Conservation (phyloP, 2,797 vertebrate species). For the Sebastes paucispinis region DNA sequence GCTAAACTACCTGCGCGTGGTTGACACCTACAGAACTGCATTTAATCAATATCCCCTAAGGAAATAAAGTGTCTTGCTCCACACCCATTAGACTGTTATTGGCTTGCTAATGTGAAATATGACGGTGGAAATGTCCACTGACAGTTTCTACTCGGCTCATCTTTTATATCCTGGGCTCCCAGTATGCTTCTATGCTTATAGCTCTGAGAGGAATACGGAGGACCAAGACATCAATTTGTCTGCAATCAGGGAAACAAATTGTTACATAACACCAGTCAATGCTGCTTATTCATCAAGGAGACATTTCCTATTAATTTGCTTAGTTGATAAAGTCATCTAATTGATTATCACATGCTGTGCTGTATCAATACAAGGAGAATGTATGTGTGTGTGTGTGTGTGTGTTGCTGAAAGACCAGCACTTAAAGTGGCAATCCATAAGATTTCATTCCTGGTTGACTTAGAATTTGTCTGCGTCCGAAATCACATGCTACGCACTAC, state of each 20-base stretch:
- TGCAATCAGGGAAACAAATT: slow-evolving; percentile 7
- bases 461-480: too few species aligned
- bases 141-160: background rate
- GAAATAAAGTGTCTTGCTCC: slow-evolving; percentile 1
- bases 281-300: slow-evolving; percentile 29
- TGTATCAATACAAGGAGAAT: background rate
- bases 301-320: slow-evolving; percentile 17
- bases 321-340: slow-evolving; percentile 9
- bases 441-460: too few species aligned
- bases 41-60: background rate
- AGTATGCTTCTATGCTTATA: background rate
- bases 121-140: background rate
- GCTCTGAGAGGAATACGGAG: background rate
- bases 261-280: background rate
- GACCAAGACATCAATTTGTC: slow-evolving; percentile 9
- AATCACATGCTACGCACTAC: too few species aligned
- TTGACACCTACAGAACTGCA: background rate
- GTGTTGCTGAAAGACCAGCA: too few species aligned
- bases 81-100: background rate
- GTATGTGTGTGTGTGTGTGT: too few species aligned
- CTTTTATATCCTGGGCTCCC: background rate
- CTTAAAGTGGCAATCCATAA: too few species aligned
- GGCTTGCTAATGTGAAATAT: background rate
- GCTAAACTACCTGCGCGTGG: background rate
- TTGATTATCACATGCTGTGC: slow-evolving; percentile 24